A percentile compares a stretch with the other conserved stretches of the same genome.
phyloP scores from a whole-genome alignment of 2,888 invertebrate genomes.

The Caenorhabditis imperialis region DNA sequence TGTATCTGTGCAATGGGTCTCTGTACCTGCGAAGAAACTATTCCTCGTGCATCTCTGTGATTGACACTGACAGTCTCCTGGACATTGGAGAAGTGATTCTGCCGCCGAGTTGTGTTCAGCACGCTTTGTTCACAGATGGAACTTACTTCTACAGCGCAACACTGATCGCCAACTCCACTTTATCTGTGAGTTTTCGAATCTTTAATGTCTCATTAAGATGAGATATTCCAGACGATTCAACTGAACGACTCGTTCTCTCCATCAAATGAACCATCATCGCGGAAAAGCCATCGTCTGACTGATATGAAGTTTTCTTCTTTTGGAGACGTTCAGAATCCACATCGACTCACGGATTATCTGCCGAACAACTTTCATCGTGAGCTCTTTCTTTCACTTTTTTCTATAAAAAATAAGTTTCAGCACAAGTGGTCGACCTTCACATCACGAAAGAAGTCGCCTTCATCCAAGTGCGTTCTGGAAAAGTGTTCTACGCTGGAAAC shows the following conservation, averaged over 20 bases:
- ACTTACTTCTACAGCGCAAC: constrained; percentile 68
- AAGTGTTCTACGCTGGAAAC: constrained; percentile 89
- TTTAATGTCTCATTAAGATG: too few relatives aligned
- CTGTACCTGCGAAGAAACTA: constrained; percentile 74
- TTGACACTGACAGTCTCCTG: constrained; percentile 73
- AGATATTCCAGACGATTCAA: constrained; percentile 67
- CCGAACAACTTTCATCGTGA: constrained; percentile 68
- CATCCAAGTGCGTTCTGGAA: constrained; percentile 92
- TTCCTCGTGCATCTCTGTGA: constrained; percentile 75
- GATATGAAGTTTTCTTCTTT: constrained; percentile 66
- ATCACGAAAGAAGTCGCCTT: constrained; percentile 95
- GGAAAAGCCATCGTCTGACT: constrained; percentile 63
- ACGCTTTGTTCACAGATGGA: constrained; percentile 72
- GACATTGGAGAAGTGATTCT: constrained; percentile 70
- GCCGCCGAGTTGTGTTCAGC: constrained; percentile 63
- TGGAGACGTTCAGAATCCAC: constrained; percentile 67
- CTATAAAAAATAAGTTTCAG: constrained; percentile 45
- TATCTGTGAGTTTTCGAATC: constrained; percentile 63
- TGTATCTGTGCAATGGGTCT: constrained; percentile 73
- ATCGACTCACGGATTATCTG: constrained; percentile 62
- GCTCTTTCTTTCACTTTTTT: background rate
- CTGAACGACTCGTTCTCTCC: constrained; percentile 74
- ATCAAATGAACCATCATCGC: constrained; percentile 51
- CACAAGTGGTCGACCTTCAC: constrained; percentile 84
- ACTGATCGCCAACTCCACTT: constrained; percentile 69